These are phyloP conservation scores for Campylomormyrus numenius DNA, from an alignment of 2,113 vertebrate genomes.

Conservation along the genomic window DNA sequence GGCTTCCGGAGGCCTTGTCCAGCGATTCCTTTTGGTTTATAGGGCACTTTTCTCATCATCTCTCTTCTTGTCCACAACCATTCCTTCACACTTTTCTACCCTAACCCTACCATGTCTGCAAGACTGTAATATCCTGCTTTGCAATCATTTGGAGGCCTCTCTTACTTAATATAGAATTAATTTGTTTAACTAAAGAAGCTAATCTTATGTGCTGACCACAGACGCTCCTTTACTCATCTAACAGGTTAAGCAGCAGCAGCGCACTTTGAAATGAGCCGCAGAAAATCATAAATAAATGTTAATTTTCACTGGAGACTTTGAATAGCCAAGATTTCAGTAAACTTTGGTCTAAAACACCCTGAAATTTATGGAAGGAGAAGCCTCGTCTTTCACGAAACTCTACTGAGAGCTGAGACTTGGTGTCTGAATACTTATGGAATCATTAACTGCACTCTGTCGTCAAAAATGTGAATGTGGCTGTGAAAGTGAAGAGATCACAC, in stretches of 20 bases:
- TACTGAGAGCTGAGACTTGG: background rate
- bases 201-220: background rate
- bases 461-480: background rate
- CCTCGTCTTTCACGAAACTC: background rate
- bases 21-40: background rate
- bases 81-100: background rate
- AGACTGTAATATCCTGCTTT: background rate
- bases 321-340: background rate
- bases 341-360: background rate
- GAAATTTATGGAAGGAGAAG: background rate
- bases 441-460: background rate
- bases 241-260: background rate
- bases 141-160: background rate
- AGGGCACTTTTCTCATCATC: background rate
- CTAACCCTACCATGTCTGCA: background rate
- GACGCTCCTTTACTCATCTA: background rate
- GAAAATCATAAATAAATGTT: background rate
- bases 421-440: background rate
- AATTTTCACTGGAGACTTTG: background rate
- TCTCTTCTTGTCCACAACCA: background rate
- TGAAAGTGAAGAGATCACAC: background rate
- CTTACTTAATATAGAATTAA: background rate
- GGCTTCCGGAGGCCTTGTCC: constrained; percentile 1
- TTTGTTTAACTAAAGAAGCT: background rate
- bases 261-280: background rate